Base-by-base conservation (phyloP, 2,888 invertebrate genomes). In the Pachycephus smyrnensis region DNA sequence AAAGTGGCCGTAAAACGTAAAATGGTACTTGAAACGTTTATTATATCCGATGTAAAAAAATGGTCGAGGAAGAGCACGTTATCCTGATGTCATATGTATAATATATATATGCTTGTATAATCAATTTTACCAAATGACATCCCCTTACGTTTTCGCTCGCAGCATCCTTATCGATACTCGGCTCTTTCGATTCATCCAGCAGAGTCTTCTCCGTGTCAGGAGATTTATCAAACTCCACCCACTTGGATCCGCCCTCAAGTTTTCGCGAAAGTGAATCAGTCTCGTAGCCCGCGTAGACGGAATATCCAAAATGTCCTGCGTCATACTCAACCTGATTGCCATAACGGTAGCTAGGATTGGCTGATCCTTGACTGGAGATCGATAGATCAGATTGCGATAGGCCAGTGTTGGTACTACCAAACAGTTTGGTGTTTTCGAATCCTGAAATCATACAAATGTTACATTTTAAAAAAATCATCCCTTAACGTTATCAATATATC, bases 341-440 rank as follows among this genome's bases (percentile, higher is more conserved):
- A 89, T 97, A 97, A 73, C 95, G 94, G 90, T 97, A 93, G 80
- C 95, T 95, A 23, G 95, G 95, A 89, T 96, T 96, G 78, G 95
- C 94, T 68, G 95, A 94, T 23, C 94, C 94, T 74, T 94, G 93
- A 37, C 96, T 96, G 30, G 95, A 95, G 88, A 96, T 93, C 87
- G 96, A 96, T 0, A 96, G 93, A 88, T 96, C 96, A 9, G 97
- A 97, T 88, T 96, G 96, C 9, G 96, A 96, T 3, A 97, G 93
- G 0, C 97, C 97, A 0, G 96, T 96, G 87, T 95, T 95, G 33
- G 94, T 94, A 76, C 94, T 91, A 0, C 94, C 93, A 76, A 94
- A 88, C 4, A 93, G 92, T 90, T 92, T 93, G 74, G 89, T 85
- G 75, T 88, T 88, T 76, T 86, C 87, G 83, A 89, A 89, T 76